Percentiles rank a stretch among this genome's conserved stretches.
Conservation (phyloP, 2,797 vertebrate species). For the Antennarius maculatus region DNA sequence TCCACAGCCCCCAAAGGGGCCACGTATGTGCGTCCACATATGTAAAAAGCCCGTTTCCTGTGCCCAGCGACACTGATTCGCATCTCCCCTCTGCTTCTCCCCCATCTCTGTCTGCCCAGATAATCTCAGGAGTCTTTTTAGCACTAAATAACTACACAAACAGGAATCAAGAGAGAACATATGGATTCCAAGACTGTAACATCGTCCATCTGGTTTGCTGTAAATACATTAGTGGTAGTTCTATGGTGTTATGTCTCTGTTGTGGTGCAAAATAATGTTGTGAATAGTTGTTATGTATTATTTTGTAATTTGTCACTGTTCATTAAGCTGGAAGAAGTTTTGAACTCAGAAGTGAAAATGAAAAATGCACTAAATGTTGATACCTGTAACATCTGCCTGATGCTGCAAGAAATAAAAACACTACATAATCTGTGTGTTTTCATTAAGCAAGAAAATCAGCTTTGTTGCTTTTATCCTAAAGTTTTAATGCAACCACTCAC, state of each 20-base stretch:
- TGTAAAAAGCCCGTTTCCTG: conserved; percentile 71
- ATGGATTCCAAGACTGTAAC: conserved; percentile 34
- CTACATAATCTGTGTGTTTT: conserved; percentile 10
- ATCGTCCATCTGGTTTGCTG: conserved; percentile 47
- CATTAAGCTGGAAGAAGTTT: conserved; percentile 41
- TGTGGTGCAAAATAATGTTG: conserved; percentile 21
- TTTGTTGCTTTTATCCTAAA: background rate
- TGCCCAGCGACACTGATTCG: conserved; percentile 59
- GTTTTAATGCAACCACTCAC: background rate
- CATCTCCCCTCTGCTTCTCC: conserved; percentile 37
- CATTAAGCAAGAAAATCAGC: background rate
- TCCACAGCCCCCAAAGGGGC: conserved; percentile 53
- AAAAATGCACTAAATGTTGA: conserved; percentile 3
- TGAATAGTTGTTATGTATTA: conserved; percentile 22
- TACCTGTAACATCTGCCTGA: conserved; percentile 37
- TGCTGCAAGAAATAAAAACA: background rate
- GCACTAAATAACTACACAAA: conserved; percentile 39
- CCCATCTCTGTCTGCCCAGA: conserved; percentile 20
- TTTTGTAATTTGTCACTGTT: conserved; percentile 32
- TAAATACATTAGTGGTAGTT: conserved; percentile 11
- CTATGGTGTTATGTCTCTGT: background rate
- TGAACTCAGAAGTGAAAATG: conserved; percentile 22
- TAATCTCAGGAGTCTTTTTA: conserved; percentile 38
- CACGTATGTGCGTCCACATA: conserved; percentile 66
- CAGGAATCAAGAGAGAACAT: conserved; percentile 40